A percentile compares a stretch with the other conserved stretches of the same genome.
Evolutionary conservation across 1,140 invertebrate genomes (phyloP).

Genomic region (Caerostris extrusa): DNA sequence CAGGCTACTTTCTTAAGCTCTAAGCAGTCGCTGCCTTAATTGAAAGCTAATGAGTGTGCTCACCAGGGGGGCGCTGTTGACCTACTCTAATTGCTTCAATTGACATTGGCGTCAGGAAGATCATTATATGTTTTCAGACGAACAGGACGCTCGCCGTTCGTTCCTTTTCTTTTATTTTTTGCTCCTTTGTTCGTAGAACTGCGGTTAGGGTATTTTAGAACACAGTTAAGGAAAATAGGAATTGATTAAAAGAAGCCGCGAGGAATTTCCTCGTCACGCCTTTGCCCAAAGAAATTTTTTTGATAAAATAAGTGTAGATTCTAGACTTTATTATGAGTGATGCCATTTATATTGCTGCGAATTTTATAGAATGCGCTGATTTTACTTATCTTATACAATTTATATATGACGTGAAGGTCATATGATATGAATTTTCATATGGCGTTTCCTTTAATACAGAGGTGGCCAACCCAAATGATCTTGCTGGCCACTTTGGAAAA

Average conservation of each 20-base stretch:
- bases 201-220: slow-evolving; percentile 5
- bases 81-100: slow-evolving; percentile 56
- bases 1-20: background rate
- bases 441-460: no score
- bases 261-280: background rate
- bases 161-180: background rate
- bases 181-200: background rate
- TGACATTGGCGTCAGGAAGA: slow-evolving; percentile 46
- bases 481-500: no score
- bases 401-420: no score
- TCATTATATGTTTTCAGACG: slow-evolving; percentile 15
- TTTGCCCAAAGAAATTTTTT: background rate
- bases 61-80: slow-evolving; percentile 31
- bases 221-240: background rate
- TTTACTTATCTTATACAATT: no score
- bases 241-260: slow-evolving; percentile 10
- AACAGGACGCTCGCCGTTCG: background rate
- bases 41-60: slow-evolving; percentile 58
- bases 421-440: no score
- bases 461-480: no score
- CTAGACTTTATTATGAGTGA: no score
- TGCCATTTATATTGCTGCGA: no score
- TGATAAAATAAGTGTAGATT: no score
- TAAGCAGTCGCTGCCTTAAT: slow-evolving; percentile 38
- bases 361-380: no score